Percentiles rank a stretch among this genome's conserved stretches.
Evolutionary conservation across 2,113 vertebrate species (phyloP).

Genomic region (Paradoxurus hermaphroditus): DNA sequence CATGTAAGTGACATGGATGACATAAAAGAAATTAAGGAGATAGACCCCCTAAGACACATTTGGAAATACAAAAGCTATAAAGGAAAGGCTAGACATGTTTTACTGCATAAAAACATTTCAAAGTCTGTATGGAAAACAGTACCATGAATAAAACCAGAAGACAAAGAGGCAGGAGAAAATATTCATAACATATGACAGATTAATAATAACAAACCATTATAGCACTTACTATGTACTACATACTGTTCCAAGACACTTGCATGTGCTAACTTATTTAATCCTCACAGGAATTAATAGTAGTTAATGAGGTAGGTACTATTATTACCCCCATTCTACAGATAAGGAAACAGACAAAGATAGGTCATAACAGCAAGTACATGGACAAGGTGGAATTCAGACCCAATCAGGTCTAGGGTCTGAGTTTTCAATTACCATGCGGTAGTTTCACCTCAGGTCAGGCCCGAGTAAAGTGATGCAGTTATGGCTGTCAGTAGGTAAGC

Average conservation of each 20-base stretch:
- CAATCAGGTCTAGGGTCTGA: not conserved
- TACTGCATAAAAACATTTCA: not conserved
- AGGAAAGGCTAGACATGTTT: not conserved
- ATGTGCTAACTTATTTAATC: not conserved
- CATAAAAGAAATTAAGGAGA: not conserved
- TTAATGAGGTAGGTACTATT: not conserved
- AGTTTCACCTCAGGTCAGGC: not conserved
- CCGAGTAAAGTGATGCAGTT: not conserved
- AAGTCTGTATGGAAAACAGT: not conserved
- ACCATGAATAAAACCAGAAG: not conserved
- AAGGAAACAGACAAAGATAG: not conserved
- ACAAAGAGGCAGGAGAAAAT: conserved; percentile 10
- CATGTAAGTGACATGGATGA: not conserved
- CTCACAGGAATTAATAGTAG: not conserved
- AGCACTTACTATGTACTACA: not conserved
- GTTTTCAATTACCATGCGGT: not conserved
- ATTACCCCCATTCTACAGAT: not conserved
- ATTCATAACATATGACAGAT: not conserved
- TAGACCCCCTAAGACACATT: not conserved
- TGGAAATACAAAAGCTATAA: not conserved
- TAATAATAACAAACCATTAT: not conserved
- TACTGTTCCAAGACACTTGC: not conserved
- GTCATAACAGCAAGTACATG: not conserved
- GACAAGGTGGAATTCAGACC: not conserved
- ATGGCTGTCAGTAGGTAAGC: not conserved